A percentile compares a stretch with the other conserved stretches of the same genome.
Conservation (phyloP, 2,797 vertebrate genomes). For the Hypotaenidia okinawae region DNA sequence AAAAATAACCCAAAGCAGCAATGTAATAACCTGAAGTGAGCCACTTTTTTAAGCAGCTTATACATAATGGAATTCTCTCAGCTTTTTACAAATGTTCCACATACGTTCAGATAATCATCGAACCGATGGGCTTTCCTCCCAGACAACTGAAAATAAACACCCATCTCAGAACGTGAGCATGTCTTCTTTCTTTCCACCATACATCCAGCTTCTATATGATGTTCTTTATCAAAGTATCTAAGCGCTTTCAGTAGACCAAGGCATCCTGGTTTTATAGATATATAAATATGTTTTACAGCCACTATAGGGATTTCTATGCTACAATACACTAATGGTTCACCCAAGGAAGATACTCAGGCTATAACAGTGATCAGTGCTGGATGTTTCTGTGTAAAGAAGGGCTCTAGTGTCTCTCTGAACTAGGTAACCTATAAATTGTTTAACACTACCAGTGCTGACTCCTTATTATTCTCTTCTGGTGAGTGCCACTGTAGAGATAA, state of each 20-base stretch:
- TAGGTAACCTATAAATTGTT: slow-evolving; percentile 46
- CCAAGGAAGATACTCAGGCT: slow-evolving; percentile 9
- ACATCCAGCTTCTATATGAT: neutral
- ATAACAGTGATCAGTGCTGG: slow-evolving; percentile 36
- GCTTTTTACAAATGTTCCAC: slow-evolving; percentile 56
- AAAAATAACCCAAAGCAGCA: slow-evolving; percentile 69
- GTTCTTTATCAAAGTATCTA: slow-evolving; percentile 40
- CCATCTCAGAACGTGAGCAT: slow-evolving; percentile 21
- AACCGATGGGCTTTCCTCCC: slow-evolving; percentile 14
- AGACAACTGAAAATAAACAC: slow-evolving; percentile 53
- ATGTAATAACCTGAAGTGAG: slow-evolving; percentile 70
- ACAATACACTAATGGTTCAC: slow-evolving; percentile 42
- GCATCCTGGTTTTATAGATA: slow-evolving; percentile 50
- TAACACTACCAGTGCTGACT: slow-evolving; percentile 10
- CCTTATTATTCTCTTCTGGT: neutral
- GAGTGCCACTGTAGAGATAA: neutral
- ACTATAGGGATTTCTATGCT: slow-evolving; percentile 19
- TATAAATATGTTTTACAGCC: slow-evolving; percentile 65
- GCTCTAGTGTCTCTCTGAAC: slow-evolving; percentile 29
- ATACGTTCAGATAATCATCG: slow-evolving; percentile 65
- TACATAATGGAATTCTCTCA: slow-evolving; percentile 69
- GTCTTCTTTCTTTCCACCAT: slow-evolving; percentile 3
- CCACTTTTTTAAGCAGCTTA: slow-evolving; percentile 69
- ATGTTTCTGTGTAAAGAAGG: neutral
- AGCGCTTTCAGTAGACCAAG: slow-evolving; percentile 53